Evolutionary conservation across 2,888 invertebrate genomes (phyloP).

Genomic region (Aradus depressus): DNA sequence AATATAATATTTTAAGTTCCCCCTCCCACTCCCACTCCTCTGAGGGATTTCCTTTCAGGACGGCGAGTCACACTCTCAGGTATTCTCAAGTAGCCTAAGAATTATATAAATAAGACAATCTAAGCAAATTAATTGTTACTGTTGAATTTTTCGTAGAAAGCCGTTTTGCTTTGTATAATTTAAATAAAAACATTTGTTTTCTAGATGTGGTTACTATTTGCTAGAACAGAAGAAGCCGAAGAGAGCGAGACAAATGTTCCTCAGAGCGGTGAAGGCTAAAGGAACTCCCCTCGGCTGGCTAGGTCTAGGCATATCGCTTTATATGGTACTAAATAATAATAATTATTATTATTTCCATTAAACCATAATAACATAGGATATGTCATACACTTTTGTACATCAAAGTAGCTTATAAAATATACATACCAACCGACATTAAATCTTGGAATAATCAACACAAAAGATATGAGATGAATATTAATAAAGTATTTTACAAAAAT

Average conservation of each 20-base stretch:
- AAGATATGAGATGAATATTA: too few relatives aligned
- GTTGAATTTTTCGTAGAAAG: neutral
- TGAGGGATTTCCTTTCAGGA: too few relatives aligned
- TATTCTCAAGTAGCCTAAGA: too few relatives aligned
- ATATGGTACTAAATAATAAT: constrained; percentile 19
- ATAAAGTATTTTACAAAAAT: too few relatives aligned
- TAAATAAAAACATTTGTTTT: neutral
- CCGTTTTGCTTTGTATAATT: neutral
- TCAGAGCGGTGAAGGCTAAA: constrained; percentile 17
- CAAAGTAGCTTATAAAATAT: too few relatives aligned
- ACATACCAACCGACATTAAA: too few relatives aligned
- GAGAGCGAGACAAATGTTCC: constrained; percentile 21
- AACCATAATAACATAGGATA: neutral
- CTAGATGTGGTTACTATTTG: constrained; percentile 23
- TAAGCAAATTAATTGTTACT: neutral
- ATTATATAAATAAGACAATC: too few relatives aligned
- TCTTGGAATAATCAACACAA: neutral
- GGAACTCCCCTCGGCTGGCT: constrained; percentile 27
- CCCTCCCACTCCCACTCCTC: too few relatives aligned
- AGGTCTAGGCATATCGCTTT: constrained; percentile 26
- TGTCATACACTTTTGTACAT: too few relatives aligned
- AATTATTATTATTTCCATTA: neutral
- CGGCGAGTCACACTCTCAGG: too few relatives aligned
- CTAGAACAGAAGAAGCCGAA: constrained; percentile 14
- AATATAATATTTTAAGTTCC: too few relatives aligned